Evolutionary conservation across 2,888 invertebrate species (phyloP).

Genomic region (Rutpela maculata): DNA sequence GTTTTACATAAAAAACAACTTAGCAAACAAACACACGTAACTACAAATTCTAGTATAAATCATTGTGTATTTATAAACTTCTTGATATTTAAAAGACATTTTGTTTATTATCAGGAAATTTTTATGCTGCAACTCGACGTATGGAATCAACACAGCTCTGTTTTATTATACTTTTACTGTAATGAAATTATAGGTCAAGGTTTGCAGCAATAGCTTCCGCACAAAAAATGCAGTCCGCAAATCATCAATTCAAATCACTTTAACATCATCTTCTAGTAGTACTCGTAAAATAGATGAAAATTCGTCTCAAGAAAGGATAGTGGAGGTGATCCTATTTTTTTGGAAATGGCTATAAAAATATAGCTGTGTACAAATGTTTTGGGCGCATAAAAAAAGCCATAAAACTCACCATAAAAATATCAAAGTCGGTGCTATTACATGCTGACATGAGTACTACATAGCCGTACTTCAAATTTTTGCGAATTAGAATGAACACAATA

Average conservation of each 20-base stretch:
- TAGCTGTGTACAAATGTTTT: too few relatives aligned
- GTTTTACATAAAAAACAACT: background rate
- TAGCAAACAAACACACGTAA: background rate
- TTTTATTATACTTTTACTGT: background rate
- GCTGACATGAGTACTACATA: too few relatives aligned
- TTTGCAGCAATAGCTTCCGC: background rate
- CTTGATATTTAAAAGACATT: constrained; percentile 3
- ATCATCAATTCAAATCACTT: background rate
- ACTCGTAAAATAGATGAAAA: too few relatives aligned
- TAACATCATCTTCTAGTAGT: too few relatives aligned
- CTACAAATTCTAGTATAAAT: background rate
- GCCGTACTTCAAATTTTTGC: too few relatives aligned
- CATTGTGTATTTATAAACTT: constrained; percentile 1
- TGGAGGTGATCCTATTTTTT: too few relatives aligned
- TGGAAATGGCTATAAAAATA: too few relatives aligned
- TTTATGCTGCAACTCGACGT: background rate
- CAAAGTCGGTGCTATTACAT: too few relatives aligned
- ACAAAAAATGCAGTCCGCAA: background rate
- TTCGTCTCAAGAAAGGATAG: too few relatives aligned
- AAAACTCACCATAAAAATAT: too few relatives aligned
- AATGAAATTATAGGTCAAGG: background rate
- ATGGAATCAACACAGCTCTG: background rate
- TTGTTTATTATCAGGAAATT: background rate
- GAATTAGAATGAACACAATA: too few relatives aligned
- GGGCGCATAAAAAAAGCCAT: too few relatives aligned